Percentiles rank a stretch among this genome's conserved stretches.
These are phyloP conservation scores for Callipepla squamata DNA, from an alignment of 2,113 vertebrate species.

Conservation along the genomic window DNA sequence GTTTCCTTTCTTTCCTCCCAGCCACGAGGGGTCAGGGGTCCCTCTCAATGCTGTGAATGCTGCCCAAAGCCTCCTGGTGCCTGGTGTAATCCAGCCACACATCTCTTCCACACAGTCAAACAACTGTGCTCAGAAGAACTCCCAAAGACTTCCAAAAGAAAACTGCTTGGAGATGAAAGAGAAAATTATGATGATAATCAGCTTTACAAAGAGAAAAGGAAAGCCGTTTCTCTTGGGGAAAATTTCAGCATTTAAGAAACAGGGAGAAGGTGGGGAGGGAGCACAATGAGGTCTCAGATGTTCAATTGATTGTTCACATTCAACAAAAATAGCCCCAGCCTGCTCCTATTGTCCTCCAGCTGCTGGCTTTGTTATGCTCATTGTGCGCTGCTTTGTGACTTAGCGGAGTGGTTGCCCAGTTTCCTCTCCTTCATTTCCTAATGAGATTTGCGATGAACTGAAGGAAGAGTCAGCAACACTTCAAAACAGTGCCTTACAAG, in stretches of 20 bases:
- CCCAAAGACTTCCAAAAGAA: conserved; percentile 64
- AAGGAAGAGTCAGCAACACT: conserved; percentile 55
- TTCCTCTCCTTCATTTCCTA: conserved; percentile 77
- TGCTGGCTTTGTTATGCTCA: conserved; percentile 53
- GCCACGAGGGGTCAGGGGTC: neutral
- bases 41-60: neutral
- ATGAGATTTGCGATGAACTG: conserved; percentile 39
- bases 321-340: conserved; percentile 75
- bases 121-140: conserved; percentile 19
- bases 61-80: neutral
- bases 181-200: conserved; percentile 65
- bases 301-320: conserved; percentile 66
- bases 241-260: conserved; percentile 52
- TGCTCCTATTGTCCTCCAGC: conserved; percentile 76
- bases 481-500: conserved; percentile 19
- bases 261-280: conserved; percentile 26
- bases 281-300: conserved; percentile 57
- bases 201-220: conserved; percentile 63
- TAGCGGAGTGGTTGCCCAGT: conserved; percentile 42
- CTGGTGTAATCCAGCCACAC: neutral
- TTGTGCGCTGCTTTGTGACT: conserved; percentile 69
- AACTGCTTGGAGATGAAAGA: conserved; percentile 67
- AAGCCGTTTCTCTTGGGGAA: conserved; percentile 64
- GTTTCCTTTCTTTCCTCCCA: neutral
- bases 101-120: conserved; percentile 33